Percentiles rank a stretch among this genome's conserved stretches.
Conservation (phyloP, 53 echinoderm and acorn worm genomes). For the Crossaster papposus region DNA sequence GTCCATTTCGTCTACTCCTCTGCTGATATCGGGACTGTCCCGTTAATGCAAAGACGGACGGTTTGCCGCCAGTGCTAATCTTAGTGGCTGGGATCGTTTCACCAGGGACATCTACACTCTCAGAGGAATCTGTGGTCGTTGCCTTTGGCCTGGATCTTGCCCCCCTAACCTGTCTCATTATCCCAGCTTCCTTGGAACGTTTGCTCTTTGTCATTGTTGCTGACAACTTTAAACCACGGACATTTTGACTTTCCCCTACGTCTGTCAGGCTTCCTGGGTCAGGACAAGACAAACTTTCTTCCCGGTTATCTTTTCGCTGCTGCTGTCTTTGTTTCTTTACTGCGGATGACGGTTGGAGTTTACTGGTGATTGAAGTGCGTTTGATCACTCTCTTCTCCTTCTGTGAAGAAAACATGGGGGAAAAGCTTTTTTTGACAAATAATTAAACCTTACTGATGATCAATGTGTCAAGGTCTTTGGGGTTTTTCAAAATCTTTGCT, state of each 20-base stretch:
- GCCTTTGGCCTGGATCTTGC: not conserved
- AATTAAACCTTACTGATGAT: no score
- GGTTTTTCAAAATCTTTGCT: no score
- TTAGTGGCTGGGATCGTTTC: not conserved
- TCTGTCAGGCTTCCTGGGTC: not conserved
- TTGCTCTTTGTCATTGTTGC: not conserved
- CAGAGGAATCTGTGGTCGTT: conserved; percentile 4
- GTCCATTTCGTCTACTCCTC: not conserved
- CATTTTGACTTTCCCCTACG: not conserved
- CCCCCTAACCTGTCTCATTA: not conserved
- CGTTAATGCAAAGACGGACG: not conserved
- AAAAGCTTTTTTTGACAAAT: not conserved
- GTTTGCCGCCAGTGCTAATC: not conserved
- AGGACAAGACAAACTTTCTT: not conserved
- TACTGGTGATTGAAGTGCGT: not conserved
- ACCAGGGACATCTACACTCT: not conserved
- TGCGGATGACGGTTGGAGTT: not conserved
- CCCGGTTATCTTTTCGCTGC: not conserved
- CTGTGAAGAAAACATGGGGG: not conserved
- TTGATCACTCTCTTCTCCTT: not conserved
- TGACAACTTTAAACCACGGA: not conserved
- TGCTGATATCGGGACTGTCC: not conserved
- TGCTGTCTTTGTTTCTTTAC: conserved; percentile 10
- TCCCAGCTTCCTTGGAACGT: not conserved
- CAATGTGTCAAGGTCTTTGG: no score